A percentile compares a stretch with the other conserved stretches of the same genome.
Evolutionary conservation across 2,888 invertebrate species (phyloP).

Genomic region (Eupelmus urozonus): DNA sequence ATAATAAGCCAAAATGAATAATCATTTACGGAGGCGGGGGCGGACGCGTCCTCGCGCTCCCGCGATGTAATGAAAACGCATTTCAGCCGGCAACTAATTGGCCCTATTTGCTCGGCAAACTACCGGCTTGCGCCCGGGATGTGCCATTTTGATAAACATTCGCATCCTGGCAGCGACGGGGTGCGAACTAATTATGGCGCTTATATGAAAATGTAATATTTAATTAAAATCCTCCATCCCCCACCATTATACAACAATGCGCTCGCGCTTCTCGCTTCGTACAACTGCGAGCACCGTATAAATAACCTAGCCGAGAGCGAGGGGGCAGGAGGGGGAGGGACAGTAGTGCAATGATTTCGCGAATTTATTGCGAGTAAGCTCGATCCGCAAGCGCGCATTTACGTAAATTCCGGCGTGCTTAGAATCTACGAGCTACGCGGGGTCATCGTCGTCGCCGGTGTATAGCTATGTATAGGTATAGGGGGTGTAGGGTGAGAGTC

Average conservation of each 20-base stretch:
- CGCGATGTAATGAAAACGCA: conserved; percentile 49
- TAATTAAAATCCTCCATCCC: conserved; percentile 53
- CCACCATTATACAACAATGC: conserved; percentile 7
- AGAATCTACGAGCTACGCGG: conserved; percentile 27
- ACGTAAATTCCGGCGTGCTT: conserved; percentile 40
- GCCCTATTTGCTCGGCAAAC: conserved; percentile 45
- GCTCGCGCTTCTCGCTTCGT: background rate
- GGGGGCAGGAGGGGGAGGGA: background rate
- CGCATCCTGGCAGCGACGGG: conserved; percentile 49
- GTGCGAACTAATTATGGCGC: conserved; percentile 55
- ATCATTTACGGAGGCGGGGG: conserved; percentile 17
- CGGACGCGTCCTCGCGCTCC: background rate
- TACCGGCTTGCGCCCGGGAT: conserved; percentile 10
- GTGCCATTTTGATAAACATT: conserved; percentile 54
- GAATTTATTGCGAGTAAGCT: conserved; percentile 37
- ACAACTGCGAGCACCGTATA: conserved; percentile 24
- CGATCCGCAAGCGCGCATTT: conserved; percentile 21
- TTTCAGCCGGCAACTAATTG: conserved; percentile 55
- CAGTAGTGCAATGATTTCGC: conserved; percentile 43
- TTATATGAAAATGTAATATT: conserved; percentile 61
- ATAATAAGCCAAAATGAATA: conserved; percentile 44
- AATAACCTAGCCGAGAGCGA: conserved; percentile 24
- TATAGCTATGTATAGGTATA: background rate
- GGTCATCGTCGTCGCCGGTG: background rate
- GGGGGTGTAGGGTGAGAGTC: no score